These are phyloP conservation scores for Riparia riparia DNA, from an alignment of 2,113 vertebrate species.

Conservation along the genomic window DNA sequence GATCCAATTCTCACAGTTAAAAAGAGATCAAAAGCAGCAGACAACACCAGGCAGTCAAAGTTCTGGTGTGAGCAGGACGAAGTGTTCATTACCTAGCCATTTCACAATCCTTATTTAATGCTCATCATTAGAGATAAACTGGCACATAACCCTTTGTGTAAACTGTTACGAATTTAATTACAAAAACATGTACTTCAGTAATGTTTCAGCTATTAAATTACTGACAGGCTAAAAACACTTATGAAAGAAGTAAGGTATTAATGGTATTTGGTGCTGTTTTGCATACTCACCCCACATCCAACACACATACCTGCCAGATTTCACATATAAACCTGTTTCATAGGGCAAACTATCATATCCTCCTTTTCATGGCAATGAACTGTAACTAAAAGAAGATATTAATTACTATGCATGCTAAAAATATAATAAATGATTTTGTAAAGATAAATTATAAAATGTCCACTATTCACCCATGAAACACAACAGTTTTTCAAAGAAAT, in stretches of 20 bases:
- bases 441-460: neutral
- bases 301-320: slow-evolving; percentile 75
- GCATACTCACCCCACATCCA: neutral
- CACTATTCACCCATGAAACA: neutral
- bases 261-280: neutral
- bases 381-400: slow-evolving; percentile 54
- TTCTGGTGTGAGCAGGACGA: neutral
- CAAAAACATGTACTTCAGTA: neutral
- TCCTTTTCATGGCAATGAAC: slow-evolving; percentile 79
- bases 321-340: slow-evolving; percentile 79
- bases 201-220: neutral
- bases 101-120: neutral
- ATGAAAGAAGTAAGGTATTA: neutral
- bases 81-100: neutral
- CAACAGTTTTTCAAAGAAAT: neutral
- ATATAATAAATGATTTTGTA: neutral
- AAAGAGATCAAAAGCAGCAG: neutral
- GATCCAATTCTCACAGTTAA: neutral
- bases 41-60: neutral
- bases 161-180: neutral
- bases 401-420: neutral
- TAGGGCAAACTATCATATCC: slow-evolving; percentile 75
- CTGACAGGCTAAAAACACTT: neutral
- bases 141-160: neutral
- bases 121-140: neutral